These are phyloP conservation scores for Ips nitidus DNA, from an alignment of 1,140 invertebrate genomes.

Conservation along the genomic window DNA sequence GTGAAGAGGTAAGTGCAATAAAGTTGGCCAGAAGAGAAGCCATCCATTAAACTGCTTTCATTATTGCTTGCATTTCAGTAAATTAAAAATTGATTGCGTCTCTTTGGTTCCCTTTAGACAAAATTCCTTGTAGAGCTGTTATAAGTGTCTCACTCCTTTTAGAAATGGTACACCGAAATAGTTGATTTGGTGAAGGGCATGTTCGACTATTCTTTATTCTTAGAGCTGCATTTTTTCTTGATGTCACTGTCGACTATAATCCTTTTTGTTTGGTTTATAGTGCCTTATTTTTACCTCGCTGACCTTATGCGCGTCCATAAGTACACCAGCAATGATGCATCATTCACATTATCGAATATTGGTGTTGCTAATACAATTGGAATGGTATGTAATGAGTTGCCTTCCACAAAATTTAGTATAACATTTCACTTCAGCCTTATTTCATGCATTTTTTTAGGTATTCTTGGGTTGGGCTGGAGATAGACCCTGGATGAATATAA, in stretches of 20 bases:
- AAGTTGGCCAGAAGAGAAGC: not conserved
- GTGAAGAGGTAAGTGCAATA: conserved; percentile 61
- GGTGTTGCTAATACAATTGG: conserved; percentile 88
- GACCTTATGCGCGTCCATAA: conserved; percentile 66
- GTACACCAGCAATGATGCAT: conserved; percentile 71
- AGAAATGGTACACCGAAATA: conserved; percentile 78
- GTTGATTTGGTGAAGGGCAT: conserved; percentile 71
- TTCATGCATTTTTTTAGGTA: conserved; percentile 61
- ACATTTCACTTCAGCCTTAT: conserved; percentile 4
- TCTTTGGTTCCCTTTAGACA: not conserved
- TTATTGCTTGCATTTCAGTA: too few species aligned
- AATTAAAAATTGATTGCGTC: too few species aligned
- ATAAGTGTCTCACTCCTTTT: conserved; percentile 42
- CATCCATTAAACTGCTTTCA: not conserved
- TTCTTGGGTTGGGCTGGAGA: conserved; percentile 88
- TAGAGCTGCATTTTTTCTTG: conserved; percentile 76
- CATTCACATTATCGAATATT: conserved; percentile 76
- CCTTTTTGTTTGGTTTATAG: conserved; percentile 87
- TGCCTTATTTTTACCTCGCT: conserved; percentile 86
- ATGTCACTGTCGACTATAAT: conserved; percentile 82
- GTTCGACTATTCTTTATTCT: conserved; percentile 79
- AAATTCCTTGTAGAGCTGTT: not conserved
- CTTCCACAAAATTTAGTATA: not conserved
- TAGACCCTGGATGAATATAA: conserved; percentile 80
- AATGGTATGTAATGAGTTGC: conserved; percentile 65